Conservation (phyloP, 2,888 invertebrate species). For the Autographa gamma region DNA sequence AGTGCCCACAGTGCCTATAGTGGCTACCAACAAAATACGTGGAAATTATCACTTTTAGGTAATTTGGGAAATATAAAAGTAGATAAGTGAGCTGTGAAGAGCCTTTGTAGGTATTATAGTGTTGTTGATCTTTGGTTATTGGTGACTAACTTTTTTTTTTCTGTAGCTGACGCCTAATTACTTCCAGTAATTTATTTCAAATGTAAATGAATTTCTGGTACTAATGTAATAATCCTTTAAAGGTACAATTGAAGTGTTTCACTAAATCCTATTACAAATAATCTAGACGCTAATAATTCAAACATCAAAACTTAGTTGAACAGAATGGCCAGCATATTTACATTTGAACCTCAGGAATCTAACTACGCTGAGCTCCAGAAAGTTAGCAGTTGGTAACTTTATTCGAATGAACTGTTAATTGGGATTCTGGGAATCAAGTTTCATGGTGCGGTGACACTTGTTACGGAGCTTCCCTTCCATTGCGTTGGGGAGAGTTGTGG, state of each 20-base stretch:
- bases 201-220: no score
- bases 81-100: background rate
- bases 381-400: constrained; percentile 5
- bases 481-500: background rate
- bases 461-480: background rate
- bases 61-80: background rate
- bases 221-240: no score
- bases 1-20: background rate
- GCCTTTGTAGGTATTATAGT: no score
- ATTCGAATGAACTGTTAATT: constrained; percentile 27
- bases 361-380: background rate
- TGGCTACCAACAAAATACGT: constrained; percentile 14
- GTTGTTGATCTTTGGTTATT: no score
- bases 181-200: no score
- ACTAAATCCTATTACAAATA: background rate
- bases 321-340: background rate
- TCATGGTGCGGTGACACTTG: constrained; percentile 22
- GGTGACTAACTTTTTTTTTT: no score
- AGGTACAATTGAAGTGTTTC: no score
- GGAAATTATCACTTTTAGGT: background rate
- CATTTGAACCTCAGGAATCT: background rate
- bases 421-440: constrained; percentile 34
- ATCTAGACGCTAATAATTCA: constrained; percentile 1
- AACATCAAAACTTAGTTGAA: background rate
- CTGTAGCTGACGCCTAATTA: no score